These are phyloP conservation scores for Halcyon malimbica DNA, from an alignment of 2,113 vertebrate genomes.

Conservation along the genomic window DNA sequence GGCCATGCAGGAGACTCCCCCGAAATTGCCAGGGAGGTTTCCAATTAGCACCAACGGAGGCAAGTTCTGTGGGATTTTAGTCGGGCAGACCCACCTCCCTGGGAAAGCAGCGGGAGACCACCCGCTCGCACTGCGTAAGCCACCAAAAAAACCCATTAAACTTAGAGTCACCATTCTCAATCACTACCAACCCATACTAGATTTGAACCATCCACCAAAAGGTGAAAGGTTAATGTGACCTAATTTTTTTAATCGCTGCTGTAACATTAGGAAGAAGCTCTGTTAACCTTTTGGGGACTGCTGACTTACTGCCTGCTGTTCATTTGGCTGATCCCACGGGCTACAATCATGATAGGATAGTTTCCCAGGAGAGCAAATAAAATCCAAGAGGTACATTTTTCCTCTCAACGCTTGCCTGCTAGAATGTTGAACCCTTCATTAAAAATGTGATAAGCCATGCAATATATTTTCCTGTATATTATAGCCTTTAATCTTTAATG, in stretches of 20 bases:
- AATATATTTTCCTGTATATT: constrained; percentile 57
- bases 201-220: constrained; percentile 24
- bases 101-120: neutral
- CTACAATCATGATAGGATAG: constrained; percentile 27
- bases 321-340: constrained; percentile 40
- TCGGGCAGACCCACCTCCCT: neutral
- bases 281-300: constrained; percentile 60
- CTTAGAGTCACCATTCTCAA: neutral
- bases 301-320: constrained; percentile 50
- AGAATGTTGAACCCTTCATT: constrained; percentile 35
- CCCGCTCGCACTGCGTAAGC: neutral
- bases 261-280: constrained; percentile 61
- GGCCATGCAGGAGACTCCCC: neutral
- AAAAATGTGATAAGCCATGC: constrained; percentile 61
- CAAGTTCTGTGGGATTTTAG: neutral
- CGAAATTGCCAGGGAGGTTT: neutral
- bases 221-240: constrained; percentile 44
- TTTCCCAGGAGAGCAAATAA: constrained; percentile 68
- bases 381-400: constrained; percentile 63
- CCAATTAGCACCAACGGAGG: constrained; percentile 26
- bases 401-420: constrained; percentile 42
- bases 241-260: constrained; percentile 54
- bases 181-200: neutral
- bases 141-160: neutral
- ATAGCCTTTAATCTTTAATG: constrained; percentile 50